Conservation (phyloP, 2,888 invertebrate species). For the Parthenolecanium corni region DNA sequence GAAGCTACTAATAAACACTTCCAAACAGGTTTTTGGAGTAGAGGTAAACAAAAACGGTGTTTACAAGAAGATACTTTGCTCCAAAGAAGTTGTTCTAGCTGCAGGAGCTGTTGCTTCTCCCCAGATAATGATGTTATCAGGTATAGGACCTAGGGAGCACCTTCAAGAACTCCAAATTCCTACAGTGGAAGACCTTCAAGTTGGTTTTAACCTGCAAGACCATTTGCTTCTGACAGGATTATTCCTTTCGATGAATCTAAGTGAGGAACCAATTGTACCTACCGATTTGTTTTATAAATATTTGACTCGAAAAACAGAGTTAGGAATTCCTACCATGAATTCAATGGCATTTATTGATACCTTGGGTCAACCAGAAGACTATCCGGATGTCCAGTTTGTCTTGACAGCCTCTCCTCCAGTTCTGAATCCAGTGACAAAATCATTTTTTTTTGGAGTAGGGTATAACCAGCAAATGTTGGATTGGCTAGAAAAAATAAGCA, state of each 20-base stretch:
- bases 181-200: neutral
- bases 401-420: neutral
- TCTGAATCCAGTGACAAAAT: neutral
- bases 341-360: neutral
- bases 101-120: slow-evolving; percentile 8
- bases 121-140: slow-evolving; percentile 12
- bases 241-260: neutral
- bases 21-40: slow-evolving; percentile 8
- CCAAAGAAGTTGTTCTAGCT: slow-evolving; percentile 11
- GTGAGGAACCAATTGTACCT: neutral
- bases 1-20: neutral
- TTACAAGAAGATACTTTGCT: slow-evolving; percentile 1
- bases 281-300: neutral
- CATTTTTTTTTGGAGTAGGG: neutral
- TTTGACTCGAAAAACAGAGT: neutral
- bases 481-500: neutral
- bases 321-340: neutral
- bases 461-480: neutral
- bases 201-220: slow-evolving; percentile 21
- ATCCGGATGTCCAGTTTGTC: neutral
- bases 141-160: slow-evolving; percentile 8
- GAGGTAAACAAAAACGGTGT: slow-evolving; percentile 5
- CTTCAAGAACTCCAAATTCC: neutral
- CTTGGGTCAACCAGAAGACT: neutral
- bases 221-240: neutral